Conservation (phyloP, 2,888 invertebrate genomes). For the Eupithecia subumbrata region DNA sequence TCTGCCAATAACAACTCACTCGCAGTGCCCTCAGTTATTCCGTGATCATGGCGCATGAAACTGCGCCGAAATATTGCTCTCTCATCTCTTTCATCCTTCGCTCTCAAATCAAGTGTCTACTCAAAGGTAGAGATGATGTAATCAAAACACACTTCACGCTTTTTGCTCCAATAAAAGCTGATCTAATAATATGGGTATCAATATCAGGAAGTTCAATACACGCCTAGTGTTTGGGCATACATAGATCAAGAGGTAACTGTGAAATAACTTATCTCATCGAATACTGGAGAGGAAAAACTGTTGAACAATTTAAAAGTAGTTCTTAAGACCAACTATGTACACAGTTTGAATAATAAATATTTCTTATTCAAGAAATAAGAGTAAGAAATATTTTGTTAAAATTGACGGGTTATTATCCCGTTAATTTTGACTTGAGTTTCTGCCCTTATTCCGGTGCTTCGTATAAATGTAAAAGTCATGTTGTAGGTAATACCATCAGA, state of each 20-base stretch:
- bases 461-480: not conserved
- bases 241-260: conserved; percentile 22
- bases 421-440: not conserved
- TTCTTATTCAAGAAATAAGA: too few species aligned
- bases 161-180: conserved; percentile 37
- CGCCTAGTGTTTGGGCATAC: conserved; percentile 58
- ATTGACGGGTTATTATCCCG: too few species aligned
- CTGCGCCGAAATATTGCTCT: too few species aligned
- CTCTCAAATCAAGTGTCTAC: not conserved
- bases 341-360: too few species aligned
- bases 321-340: too few species aligned
- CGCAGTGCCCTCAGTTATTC: too few species aligned
- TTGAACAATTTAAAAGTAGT: too few species aligned
- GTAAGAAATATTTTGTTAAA: too few species aligned
- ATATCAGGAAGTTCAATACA: conserved; percentile 58
- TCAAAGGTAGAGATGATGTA: conserved; percentile 19
- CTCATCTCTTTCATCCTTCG: not conserved
- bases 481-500: too few species aligned
- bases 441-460: not conserved
- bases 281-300: not conserved
- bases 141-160: conserved; percentile 12
- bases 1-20: too few species aligned
- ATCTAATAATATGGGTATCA: conserved; percentile 37
- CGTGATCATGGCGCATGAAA: too few species aligned
- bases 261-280: not conserved